phyloP scores from a whole-genome alignment of 2,888 invertebrate species.

The Balanococcus diminutus region DNA sequence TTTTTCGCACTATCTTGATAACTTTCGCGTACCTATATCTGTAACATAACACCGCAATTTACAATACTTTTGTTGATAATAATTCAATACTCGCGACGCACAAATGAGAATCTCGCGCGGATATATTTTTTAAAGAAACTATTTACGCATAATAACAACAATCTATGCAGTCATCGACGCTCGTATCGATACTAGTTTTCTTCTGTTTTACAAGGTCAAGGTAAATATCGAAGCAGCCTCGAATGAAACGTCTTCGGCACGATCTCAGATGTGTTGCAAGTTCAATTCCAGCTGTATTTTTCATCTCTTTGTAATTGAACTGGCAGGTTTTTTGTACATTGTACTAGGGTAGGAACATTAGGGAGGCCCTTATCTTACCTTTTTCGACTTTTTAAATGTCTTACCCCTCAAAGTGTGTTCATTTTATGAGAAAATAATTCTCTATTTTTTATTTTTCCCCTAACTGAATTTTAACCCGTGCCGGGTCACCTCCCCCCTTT shows the following conservation, averaged over 20 bases:
- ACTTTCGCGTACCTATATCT: conserved; percentile 18
- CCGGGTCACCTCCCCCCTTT: no score
- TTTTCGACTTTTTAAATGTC: no score
- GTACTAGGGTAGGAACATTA: no score
- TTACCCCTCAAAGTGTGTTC: no score
- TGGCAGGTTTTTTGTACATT: background rate
- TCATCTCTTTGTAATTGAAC: background rate
- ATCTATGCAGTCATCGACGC: background rate
- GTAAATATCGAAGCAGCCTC: conserved; percentile 31
- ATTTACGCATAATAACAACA: conserved; percentile 16
- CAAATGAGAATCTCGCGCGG: background rate
- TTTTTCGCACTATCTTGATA: conserved; percentile 44
- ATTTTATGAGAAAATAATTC: no score
- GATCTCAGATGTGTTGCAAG: background rate
- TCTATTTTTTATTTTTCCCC: no score
- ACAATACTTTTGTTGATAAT: background rate
- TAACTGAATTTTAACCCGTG: no score
- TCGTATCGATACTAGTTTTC: background rate
- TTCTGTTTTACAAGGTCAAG: conserved; percentile 33
- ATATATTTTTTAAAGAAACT: background rate
- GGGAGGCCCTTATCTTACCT: no score
- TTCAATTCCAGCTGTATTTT: background rate
- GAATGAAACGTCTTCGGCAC: conserved; percentile 33
- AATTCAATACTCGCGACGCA: background rate
- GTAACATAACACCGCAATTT: background rate